Conservation (phyloP, 2,888 invertebrate species). For the Fragum fragum region DNA sequence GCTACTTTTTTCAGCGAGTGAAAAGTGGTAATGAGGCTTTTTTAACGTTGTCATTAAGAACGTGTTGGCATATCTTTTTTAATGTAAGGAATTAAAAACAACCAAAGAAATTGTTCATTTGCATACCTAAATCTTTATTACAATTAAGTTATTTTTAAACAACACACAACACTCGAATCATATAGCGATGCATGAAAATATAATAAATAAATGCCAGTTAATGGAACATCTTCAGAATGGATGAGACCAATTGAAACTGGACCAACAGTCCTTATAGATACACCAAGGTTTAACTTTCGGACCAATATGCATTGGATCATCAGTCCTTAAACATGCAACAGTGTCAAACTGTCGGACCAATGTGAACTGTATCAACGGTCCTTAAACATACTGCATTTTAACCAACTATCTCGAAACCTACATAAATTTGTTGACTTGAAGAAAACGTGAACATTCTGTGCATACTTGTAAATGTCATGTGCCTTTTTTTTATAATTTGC, state of each 20-base stretch:
- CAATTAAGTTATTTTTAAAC: background rate
- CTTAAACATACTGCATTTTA: background rate
- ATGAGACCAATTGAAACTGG: too few relatives aligned
- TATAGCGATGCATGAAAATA: background rate
- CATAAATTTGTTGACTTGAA: background rate
- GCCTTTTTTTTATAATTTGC: conserved; percentile 15
- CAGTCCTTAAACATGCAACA: too few relatives aligned
- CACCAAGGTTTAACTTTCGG: too few relatives aligned
- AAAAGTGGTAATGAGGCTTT: too few relatives aligned
- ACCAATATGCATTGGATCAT: too few relatives aligned
- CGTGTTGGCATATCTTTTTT: too few relatives aligned
- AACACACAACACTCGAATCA: background rate
- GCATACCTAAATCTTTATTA: background rate
- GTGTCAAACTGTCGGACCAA: background rate
- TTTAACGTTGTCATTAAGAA: too few relatives aligned
- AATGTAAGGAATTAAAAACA: too few relatives aligned
- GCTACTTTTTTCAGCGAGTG: too few relatives aligned
- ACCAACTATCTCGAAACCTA: background rate
- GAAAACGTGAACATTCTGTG: conserved; percentile 8
- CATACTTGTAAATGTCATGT: conserved; percentile 21
- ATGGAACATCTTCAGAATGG: too few relatives aligned
- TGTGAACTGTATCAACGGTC: background rate
- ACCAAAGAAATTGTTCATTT: background rate
- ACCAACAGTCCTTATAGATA: too few relatives aligned
- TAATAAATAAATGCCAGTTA: background rate